Conservation (phyloP, 2,113 vertebrate genomes). For the Azemiops feae region DNA sequence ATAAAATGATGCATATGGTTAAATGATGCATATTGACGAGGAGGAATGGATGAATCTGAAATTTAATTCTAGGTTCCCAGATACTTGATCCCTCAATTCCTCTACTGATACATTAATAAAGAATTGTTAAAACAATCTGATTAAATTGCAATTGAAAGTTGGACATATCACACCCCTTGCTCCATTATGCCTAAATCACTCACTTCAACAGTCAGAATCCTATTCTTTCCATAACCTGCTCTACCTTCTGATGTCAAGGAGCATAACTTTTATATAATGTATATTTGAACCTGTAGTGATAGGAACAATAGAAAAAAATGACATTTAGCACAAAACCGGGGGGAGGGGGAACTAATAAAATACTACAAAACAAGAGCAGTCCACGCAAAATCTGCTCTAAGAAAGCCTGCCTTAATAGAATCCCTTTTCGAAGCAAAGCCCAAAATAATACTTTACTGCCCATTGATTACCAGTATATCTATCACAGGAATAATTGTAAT, state of each 20-base stretch:
- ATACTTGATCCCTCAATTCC: neutral
- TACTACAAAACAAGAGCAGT: neutral
- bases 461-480: constrained; percentile 60
- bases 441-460: constrained; percentile 66
- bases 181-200: neutral
- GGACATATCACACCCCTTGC: neutral
- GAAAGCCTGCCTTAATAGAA: neutral
- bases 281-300: neutral
- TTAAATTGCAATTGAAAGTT: neutral
- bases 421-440: constrained; percentile 50
- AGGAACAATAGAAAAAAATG: neutral
- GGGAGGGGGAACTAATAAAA: neutral
- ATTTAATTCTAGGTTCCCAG: neutral
- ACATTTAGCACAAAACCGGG: neutral
- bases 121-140: neutral
- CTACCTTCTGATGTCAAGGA: neutral
- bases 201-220: neutral
- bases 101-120: neutral
- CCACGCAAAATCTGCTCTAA: neutral
- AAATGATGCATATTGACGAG: too few species aligned
- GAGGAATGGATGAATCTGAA: neutral
- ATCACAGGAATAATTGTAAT: constrained; percentile 55
- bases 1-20: neutral
- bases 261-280: neutral
- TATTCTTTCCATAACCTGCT: neutral